Percentiles rank a stretch among this genome's conserved stretches.
phyloP scores from a whole-genome alignment of 2,113 vertebrate species.

The Meleagris gallopavo region DNA sequence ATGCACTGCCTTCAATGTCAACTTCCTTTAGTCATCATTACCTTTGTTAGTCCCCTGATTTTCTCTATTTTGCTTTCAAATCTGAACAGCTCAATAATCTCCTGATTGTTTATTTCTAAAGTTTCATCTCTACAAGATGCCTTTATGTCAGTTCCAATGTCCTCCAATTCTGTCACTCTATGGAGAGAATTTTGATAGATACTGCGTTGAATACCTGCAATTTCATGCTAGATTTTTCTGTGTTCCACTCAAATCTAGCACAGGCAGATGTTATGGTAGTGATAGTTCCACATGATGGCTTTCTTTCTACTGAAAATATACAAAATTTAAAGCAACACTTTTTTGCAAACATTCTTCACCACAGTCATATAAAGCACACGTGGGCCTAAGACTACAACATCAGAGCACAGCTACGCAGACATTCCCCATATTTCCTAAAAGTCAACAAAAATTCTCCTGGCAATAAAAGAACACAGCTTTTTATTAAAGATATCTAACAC shows the following conservation, averaged over 20 bases:
- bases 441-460: not conserved
- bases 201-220: not conserved
- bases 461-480: not conserved
- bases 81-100: not conserved
- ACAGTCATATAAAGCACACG: not conserved
- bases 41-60: not conserved
- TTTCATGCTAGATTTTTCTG: not conserved
- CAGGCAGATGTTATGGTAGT: not conserved
- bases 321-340: not conserved
- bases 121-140: not conserved
- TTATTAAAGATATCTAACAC: not conserved
- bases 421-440: not conserved
- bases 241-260: not conserved
- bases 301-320: not conserved
- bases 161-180: not conserved
- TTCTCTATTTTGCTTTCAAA: not conserved
- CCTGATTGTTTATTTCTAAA: not conserved
- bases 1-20: not conserved
- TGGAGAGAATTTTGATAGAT: not conserved
- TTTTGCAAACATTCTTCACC: not conserved
- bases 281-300: not conserved
- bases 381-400: not conserved
- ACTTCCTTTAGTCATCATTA: not conserved
- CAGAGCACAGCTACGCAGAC: not conserved
- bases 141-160: accelerated